Conservation (phyloP, 2,888 invertebrate genomes). For the Amblyjoppa fuscipennis region DNA sequence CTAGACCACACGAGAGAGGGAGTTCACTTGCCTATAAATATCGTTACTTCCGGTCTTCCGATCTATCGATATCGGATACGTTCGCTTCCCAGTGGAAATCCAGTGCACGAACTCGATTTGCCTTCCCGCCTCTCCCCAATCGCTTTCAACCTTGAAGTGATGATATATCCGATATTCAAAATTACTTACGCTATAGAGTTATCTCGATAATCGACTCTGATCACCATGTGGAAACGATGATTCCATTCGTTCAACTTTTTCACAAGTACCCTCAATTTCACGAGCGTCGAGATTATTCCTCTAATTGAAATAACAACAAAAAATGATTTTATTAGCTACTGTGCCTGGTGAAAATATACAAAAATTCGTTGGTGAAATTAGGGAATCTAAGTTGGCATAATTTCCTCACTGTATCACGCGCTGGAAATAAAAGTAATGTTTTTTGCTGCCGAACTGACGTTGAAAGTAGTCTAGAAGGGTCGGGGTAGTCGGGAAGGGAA, state of each 20-base stretch:
- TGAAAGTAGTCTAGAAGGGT: too few relatives aligned
- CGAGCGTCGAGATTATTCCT: not conserved
- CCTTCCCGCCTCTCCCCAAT: slow-evolving; percentile 2
- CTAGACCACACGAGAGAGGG: slow-evolving; percentile 32
- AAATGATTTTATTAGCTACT: not conserved
- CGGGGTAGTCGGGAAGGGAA: too few relatives aligned
- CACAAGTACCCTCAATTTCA: not conserved
- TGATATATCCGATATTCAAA: slow-evolving; percentile 21
- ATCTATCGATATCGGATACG: slow-evolving; percentile 63
- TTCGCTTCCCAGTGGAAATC: slow-evolving; percentile 61
- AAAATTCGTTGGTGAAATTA: not conserved
- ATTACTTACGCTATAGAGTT: slow-evolving; percentile 31
- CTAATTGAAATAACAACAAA: not conserved
- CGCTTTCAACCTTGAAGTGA: slow-evolving; percentile 1
- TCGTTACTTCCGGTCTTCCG: slow-evolving; percentile 58
- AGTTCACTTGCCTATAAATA: slow-evolving; percentile 62
- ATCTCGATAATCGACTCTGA: slow-evolving; percentile 15
- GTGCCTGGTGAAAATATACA: not conserved
- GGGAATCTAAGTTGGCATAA: not conserved
- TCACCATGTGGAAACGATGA: slow-evolving; percentile 3
- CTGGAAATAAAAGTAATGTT: not conserved
- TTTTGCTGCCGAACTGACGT: too few relatives aligned
- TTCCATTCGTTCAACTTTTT: slow-evolving; percentile 14
- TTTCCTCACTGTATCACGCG: not conserved
- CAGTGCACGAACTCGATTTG: slow-evolving; percentile 62